Percentiles rank a stretch among this genome's conserved stretches.
Evolutionary conservation across 2,797 vertebrate species (phyloP).

Genomic region (Huso huso): DNA sequence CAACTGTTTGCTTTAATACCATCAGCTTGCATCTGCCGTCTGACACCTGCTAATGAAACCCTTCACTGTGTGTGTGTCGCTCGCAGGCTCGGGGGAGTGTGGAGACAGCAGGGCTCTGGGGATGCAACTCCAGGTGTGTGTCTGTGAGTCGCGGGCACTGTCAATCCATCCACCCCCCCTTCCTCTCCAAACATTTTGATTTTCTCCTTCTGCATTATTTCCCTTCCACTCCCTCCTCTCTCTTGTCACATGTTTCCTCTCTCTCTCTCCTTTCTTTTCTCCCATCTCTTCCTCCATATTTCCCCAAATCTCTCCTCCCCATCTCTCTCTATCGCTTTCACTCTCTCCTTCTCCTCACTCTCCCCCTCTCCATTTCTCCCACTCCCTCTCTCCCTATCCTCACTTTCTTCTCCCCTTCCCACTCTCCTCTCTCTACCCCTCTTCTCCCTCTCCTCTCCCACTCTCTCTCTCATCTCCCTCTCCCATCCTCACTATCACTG

Average conservation of each 20-base stretch:
- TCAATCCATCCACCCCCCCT: too few relatives aligned
- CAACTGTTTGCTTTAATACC: too few relatives aligned
- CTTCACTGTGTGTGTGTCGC: too few relatives aligned
- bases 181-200: too few relatives aligned
- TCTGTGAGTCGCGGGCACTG: too few relatives aligned
- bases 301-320: not conserved
- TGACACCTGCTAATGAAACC: too few relatives aligned
- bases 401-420: not conserved
- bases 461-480: not conserved
- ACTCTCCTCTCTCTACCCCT: conserved; percentile 10
- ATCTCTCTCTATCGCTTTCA: conserved; percentile 7
- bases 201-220: conserved; percentile 19
- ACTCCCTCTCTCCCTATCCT: not conserved
- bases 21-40: too few relatives aligned
- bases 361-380: not conserved
- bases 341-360: not conserved
- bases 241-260: conserved; percentile 10
- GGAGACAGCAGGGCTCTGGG: too few relatives aligned
- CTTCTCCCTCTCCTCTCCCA: conserved; percentile 1
- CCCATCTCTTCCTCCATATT: not conserved
- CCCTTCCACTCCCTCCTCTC: conserved; percentile 4
- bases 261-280: conserved; percentile 29
- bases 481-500: conserved; percentile 3
- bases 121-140: too few relatives aligned
- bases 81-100: too few relatives aligned